Evolutionary conservation across 2,113 vertebrate genomes (phyloP).

Genomic region (Labeo rohita): DNA sequence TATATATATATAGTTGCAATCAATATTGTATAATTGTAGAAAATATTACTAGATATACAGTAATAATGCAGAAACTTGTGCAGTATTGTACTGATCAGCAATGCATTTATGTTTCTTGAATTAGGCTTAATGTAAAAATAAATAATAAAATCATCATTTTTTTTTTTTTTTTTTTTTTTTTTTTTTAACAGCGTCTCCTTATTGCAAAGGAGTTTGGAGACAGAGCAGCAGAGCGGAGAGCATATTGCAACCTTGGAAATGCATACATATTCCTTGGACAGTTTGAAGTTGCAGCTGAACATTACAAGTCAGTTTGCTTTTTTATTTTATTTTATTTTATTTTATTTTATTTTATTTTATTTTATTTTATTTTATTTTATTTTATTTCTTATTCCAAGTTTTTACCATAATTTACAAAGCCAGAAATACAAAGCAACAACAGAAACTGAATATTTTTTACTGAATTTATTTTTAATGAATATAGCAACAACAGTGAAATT

Average conservation of each 20-base stretch:
- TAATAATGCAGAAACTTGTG: background rate
- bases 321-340: background rate
- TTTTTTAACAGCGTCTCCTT: slow-evolving; percentile 83
- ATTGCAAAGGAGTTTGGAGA: slow-evolving; percentile 98
- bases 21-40: too few relatives aligned
- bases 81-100: background rate
- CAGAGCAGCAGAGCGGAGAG: slow-evolving; percentile 92
- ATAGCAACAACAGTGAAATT: too few relatives aligned
- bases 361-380: too few relatives aligned
- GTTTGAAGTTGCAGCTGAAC: slow-evolving; percentile 91
- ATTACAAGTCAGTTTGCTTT: slow-evolving; percentile 89
- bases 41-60: background rate
- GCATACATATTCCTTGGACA: slow-evolving; percentile 93
- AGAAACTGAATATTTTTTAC: background rate
- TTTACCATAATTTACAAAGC: too few relatives aligned
- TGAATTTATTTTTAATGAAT: background rate
- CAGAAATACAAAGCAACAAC: background rate
- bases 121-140: background rate
- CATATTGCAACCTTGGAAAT: slow-evolving; percentile 96
- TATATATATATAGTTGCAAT: too few relatives aligned
- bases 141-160: background rate
- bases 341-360: background rate
- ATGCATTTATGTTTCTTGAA: background rate
- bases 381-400: too few relatives aligned
- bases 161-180: slow-evolving; percentile 40